phyloP scores from a whole-genome alignment of 2,797 vertebrate genomes.

The Neosilurus hyrtlii region DNA sequence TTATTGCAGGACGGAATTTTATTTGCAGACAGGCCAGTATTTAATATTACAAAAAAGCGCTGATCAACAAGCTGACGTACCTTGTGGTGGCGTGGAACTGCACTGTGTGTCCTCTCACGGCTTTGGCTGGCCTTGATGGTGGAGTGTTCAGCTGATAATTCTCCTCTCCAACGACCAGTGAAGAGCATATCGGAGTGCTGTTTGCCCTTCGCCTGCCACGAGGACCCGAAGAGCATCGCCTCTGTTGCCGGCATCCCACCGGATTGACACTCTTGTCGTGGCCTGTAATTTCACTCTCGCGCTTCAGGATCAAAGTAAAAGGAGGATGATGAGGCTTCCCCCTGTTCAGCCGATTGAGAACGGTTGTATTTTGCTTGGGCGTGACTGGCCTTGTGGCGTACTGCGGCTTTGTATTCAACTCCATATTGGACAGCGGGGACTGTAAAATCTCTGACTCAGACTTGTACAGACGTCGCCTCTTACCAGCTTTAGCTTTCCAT shows the following conservation, averaged over 20 bases:
- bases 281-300: constrained; percentile 49
- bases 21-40: too few relatives aligned
- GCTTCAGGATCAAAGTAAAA: constrained; percentile 50
- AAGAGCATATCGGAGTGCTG: constrained; percentile 69
- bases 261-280: constrained; percentile 58
- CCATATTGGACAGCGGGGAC: constrained; percentile 64
- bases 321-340: constrained; percentile 50
- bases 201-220: constrained; percentile 66
- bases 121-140: constrained; percentile 59
- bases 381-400: constrained; percentile 65
- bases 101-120: constrained; percentile 58
- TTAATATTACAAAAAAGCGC: not conserved
- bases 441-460: constrained; percentile 71
- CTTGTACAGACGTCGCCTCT: constrained; percentile 73
- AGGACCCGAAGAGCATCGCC: constrained; percentile 46
- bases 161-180: constrained; percentile 71
- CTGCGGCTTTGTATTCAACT: constrained; percentile 53
- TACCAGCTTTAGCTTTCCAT: constrained; percentile 59
- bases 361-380: constrained; percentile 64
- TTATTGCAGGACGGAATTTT: too few relatives aligned
- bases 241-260: constrained; percentile 62
- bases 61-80: constrained; percentile 48
- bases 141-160: constrained; percentile 72
- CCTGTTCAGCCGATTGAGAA: constrained; percentile 71
- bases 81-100: constrained; percentile 63